Conservation (phyloP, 2,113 vertebrate species). For the Gulo gulo region DNA sequence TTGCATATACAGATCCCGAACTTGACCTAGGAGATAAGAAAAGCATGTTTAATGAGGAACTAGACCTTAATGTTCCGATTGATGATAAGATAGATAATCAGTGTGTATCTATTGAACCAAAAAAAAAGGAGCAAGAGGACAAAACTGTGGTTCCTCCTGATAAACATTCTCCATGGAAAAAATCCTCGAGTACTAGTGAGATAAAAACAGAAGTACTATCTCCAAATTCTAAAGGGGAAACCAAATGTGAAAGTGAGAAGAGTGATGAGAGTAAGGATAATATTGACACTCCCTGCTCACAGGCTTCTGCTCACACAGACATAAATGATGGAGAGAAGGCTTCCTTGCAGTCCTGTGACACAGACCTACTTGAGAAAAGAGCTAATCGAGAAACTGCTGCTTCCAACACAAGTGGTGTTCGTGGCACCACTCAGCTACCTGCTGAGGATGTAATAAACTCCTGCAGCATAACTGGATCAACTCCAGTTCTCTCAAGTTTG, state of each 20-base stretch:
- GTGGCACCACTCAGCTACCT: constrained; percentile 70
- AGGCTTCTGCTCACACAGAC: constrained; percentile 84
- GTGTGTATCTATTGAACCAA: constrained; percentile 74
- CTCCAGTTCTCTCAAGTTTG: constrained; percentile 90
- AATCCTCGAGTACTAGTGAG: constrained; percentile 70
- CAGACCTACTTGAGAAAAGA: constrained; percentile 73
- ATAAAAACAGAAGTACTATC: constrained; percentile 84
- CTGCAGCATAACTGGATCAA: constrained; percentile 81
- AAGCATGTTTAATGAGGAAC: constrained; percentile 95
- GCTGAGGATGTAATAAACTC: constrained; percentile 80
- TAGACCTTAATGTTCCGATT: constrained; percentile 91
- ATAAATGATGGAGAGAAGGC: constrained; percentile 77
- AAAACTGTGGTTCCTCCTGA: constrained; percentile 66
- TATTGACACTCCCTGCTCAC: constrained; percentile 66
- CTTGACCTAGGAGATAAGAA: constrained; percentile 96
- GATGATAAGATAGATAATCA: constrained; percentile 89
- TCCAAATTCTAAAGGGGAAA: constrained; percentile 78
- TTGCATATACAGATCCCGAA: constrained; percentile 97
- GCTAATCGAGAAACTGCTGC: constrained; percentile 70
- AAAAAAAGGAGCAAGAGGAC: constrained; percentile 80
- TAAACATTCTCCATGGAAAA: constrained; percentile 79
- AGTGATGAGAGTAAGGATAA: constrained; percentile 58
- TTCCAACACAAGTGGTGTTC: constrained; percentile 73
- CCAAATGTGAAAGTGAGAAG: constrained; percentile 82
- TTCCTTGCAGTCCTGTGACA: constrained; percentile 49